These are phyloP conservation scores for Meles meles DNA, from an alignment of 2,113 vertebrate genomes.

Conservation along the genomic window DNA sequence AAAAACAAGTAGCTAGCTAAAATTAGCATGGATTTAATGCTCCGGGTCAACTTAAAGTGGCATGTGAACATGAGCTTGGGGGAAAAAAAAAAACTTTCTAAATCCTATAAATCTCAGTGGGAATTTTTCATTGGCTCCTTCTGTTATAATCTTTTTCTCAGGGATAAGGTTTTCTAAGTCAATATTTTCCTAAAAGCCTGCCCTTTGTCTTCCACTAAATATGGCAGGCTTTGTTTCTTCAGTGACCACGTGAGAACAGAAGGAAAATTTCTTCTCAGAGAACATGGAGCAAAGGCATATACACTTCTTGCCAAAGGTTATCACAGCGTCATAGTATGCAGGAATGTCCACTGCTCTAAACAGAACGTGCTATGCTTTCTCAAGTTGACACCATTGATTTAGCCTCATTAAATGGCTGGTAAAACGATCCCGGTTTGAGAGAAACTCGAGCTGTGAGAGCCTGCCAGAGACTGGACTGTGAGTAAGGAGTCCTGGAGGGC, in stretches of 20 bases:
- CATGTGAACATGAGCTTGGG: slow-evolving; percentile 27
- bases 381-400: neutral
- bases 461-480: neutral
- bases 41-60: slow-evolving; percentile 40
- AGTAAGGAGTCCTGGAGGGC: accelerated
- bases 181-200: slow-evolving; percentile 60
- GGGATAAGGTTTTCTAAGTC: slow-evolving; percentile 63
- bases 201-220: slow-evolving; percentile 64
- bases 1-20: slow-evolving; percentile 45
- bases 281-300: neutral
- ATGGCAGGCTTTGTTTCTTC: slow-evolving; percentile 60
- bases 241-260: slow-evolving; percentile 45
- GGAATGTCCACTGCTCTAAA: slow-evolving; percentile 4
- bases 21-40: slow-evolving; percentile 50
- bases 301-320: slow-evolving; percentile 58
- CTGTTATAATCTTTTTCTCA: slow-evolving; percentile 51
- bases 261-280: slow-evolving; percentile 65
- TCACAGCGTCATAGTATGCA: slow-evolving; percentile 26
- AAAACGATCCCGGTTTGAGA: neutral
- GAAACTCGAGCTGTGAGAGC: neutral
- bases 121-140: slow-evolving; percentile 15
- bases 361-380: neutral
- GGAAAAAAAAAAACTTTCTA: neutral
- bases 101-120: slow-evolving; percentile 43
- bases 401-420: neutral